Base-by-base conservation (phyloP, 2,113 vertebrate genomes). In the Calidris pugnax region DNA sequence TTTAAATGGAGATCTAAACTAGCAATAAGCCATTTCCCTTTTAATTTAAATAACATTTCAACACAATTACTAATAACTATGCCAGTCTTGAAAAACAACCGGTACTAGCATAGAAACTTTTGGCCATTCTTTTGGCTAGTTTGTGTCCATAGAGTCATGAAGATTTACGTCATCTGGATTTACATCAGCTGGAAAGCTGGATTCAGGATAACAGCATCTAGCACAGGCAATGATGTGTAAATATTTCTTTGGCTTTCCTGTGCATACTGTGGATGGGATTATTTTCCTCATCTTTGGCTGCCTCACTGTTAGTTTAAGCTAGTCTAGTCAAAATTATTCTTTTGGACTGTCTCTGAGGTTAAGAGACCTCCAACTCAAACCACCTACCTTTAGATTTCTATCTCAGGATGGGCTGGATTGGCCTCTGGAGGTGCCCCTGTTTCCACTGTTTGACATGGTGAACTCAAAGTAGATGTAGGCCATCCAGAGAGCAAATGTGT, bases 191-290 rank as follows among this genome's bases (percentile, higher is more conserved):
- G 94, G 89, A 91, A 92, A 92, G 84, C 33, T 60, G 60, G 43
- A 72, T 60, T 92, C 83, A 86, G 86, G 55, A 35, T 67, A 95
- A 84, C 55, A 74, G n/a, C 69, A 67, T 81, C 91, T 94, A 94
- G 91, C 84, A 92, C 93, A 92, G 84, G 84, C 86, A 95, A 89
- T 56, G 84, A 91, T 56, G 66, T 56, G 68, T 90, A 94, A 95
- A 87, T 85, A 94, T 78, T 96, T 87, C 77, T 94, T 95, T 95
- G 91, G 89, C 93, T 89, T 90, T 90, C 79, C 68, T 57, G 23
- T 32, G 63, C 57, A 71, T 14, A 27, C 59, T 59, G 76, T 78
- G 64, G 60, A 86, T 48, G 48, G 93, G 89, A 96, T 72, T 85
- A 48, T 94, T 89, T 93, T 96, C 48, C 60, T 21, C 23, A 85